Conservation (phyloP, 2,888 invertebrate species). For the Mycogona germanica region DNA sequence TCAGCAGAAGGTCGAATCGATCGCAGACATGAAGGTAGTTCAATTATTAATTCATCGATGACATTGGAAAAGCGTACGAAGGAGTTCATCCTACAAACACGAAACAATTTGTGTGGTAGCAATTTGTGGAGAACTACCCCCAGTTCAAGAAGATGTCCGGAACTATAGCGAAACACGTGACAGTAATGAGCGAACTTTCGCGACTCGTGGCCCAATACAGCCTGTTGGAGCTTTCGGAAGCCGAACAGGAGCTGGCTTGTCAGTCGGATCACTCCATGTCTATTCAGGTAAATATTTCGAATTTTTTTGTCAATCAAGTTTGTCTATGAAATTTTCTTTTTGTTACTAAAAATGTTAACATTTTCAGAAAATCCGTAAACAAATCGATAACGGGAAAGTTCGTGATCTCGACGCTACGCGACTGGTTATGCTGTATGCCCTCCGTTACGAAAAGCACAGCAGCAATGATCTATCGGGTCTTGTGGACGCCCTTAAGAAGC, state of each 20-base stretch:
- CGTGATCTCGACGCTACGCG: constrained; percentile 69
- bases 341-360: background rate
- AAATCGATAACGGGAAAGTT: constrained; percentile 59
- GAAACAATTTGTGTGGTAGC: constrained; percentile 31
- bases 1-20: constrained; percentile 94
- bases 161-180: constrained; percentile 95
- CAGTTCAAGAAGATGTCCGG: constrained; percentile 95
- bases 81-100: background rate
- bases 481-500: constrained; percentile 54
- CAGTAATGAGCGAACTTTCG: constrained; percentile 90
- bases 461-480: constrained; percentile 69
- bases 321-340: too few relatives aligned
- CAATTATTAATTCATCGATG: background rate
- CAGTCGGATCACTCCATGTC: constrained; percentile 43
- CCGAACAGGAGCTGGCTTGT: constrained; percentile 87
- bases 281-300: constrained; percentile 49
- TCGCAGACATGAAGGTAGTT: constrained; percentile 87
- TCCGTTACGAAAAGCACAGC: constrained; percentile 83
- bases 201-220: constrained; percentile 60
- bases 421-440: constrained; percentile 81
- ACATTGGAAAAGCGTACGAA: background rate
- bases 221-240: constrained; percentile 80
- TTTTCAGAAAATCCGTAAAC: constrained; percentile 54
- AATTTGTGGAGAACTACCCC: constrained; percentile 94
- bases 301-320: background rate